Percentiles rank a stretch among this genome's conserved stretches.
Evolutionary conservation across 2,113 vertebrate genomes (phyloP).

Genomic region (Psophia crepitans): DNA sequence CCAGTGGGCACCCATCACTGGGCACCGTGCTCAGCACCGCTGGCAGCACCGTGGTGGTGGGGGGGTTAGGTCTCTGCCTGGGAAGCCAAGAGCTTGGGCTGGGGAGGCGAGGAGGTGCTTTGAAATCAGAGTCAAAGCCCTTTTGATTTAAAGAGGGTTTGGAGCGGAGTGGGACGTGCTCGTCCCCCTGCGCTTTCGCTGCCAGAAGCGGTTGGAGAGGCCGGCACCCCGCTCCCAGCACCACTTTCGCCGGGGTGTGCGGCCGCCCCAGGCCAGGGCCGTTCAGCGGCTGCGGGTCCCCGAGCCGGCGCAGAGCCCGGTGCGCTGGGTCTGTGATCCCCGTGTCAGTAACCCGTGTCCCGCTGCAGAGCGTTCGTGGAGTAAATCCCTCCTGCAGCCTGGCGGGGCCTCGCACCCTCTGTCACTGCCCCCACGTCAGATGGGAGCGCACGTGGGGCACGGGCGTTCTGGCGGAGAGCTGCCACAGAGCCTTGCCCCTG

Average conservation of each 20-base stretch:
- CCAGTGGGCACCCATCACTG: fast-evolving
- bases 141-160: neutral
- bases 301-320: fast-evolving
- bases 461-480: neutral
- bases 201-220: neutral
- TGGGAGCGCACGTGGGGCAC: fast-evolving
- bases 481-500: neutral
- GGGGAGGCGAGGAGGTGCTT: neutral
- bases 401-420: neutral
- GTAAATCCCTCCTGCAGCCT: neutral
- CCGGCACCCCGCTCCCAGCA: neutral
- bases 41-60: neutral
- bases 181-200: fast-evolving
- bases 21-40: neutral
- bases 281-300: neutral
- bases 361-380: neutral
- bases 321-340: too few relatives aligned
- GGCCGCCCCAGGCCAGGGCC: neutral
- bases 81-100: neutral
- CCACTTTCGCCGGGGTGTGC: neutral
- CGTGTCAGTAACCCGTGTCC: neutral
- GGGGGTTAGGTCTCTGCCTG: neutral
- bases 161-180: neutral
- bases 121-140: neutral
- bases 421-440: neutral